Base-by-base conservation (phyloP, 2,113 vertebrate genomes). In the Salvelinus sp. region DNA sequence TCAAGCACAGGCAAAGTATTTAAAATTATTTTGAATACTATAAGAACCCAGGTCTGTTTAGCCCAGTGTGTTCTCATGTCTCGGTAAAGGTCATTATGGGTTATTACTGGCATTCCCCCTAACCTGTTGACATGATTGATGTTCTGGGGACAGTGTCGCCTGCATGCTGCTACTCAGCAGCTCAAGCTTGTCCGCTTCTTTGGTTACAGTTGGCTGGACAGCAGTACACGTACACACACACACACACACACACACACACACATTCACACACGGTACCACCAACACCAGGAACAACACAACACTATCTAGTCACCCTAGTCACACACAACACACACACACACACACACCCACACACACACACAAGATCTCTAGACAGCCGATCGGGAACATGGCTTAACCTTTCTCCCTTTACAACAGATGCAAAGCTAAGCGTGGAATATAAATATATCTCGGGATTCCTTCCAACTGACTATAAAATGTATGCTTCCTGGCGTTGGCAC, bases 371-470 rank as follows among this genome's bases (percentile, higher is more conserved):
- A 62, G 3, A 62, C 1, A n/a, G 1, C 58, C 14, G 20, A 30
- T 30, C 0, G 12, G 28, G 18, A 69, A 78, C 80, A 82, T 77
- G 69, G n/a, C 54, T 64, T 84, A 84, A 83, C 82, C 78, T 81
- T 85, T 85, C 76, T 82, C 74, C 80, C 33, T 82, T 82, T 85
- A 85, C 72, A 75, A 50, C 79, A 57, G 74, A 81, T 83, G 82
- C 84, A 76, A 66, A 77, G 83, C 85, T 82, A 82, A 87, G 85
- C 44, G 16, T 54, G 72, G 22, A 79, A 76, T 87, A 87, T 84
- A 85, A 85, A 88, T 88, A 87, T 48, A 77, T 71, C 71, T 78
- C 70, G 38, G 20, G 74, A 85, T 85, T 79, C 81, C 84, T 88
- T 88, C 84, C 86, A 83, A 16, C 63, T 81, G 75, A 85, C 77